Evolutionary conservation across 2,113 vertebrate genomes (phyloP).

Genomic region (Brachyistius frenatus): DNA sequence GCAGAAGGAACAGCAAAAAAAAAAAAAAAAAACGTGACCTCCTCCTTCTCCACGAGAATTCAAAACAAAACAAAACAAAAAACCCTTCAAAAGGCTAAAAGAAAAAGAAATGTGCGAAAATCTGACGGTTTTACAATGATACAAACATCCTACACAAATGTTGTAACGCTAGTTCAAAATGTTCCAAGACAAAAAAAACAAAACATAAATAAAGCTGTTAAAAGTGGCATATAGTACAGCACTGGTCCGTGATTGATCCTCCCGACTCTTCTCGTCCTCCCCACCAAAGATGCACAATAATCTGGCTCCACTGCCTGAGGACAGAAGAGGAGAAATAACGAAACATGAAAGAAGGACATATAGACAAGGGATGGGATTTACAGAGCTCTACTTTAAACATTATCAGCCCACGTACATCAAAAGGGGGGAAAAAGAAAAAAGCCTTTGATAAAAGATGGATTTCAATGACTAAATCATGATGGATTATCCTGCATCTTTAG

Average conservation of each 20-base stretch:
- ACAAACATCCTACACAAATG: slow-evolving; percentile 87
- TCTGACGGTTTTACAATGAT: slow-evolving; percentile 87
- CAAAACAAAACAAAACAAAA: neutral
- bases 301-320: slow-evolving; percentile 70
- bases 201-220: slow-evolving; percentile 94
- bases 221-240: slow-evolving; percentile 91
- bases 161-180: slow-evolving; percentile 69
- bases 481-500: slow-evolving; percentile 18
- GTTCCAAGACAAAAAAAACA: slow-evolving; percentile 82
- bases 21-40: slow-evolving; percentile 73
- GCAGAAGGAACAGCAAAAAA: slow-evolving; percentile 70
- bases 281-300: slow-evolving; percentile 63
- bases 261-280: slow-evolving; percentile 63
- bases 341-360: slow-evolving; percentile 5
- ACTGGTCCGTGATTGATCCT: slow-evolving; percentile 85
- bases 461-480: neutral
- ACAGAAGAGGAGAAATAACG: slow-evolving; percentile 34
- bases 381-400: neutral
- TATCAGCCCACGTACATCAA: slow-evolving; percentile 25
- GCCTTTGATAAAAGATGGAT: slow-evolving; percentile 4
- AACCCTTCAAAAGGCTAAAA: neutral
- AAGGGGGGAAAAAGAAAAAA: slow-evolving; percentile 43
- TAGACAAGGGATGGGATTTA: neutral
- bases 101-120: slow-evolving; percentile 31
- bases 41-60: slow-evolving; percentile 49